Base-by-base conservation (phyloP, 2,113 vertebrate genomes). In the Callopanchax toddi region DNA sequence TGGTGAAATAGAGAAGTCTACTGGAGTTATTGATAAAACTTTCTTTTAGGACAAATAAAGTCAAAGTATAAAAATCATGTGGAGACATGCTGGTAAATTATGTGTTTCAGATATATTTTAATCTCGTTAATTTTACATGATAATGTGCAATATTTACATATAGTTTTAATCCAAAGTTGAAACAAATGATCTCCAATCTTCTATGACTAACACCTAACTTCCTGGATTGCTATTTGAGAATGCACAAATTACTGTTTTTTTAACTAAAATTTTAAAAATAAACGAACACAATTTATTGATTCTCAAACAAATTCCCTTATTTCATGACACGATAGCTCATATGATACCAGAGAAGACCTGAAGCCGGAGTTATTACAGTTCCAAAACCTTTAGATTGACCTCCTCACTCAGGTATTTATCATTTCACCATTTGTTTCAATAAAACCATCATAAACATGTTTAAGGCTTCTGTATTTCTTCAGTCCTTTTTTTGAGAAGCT, bases 291-390 rank as follows among this genome's bases (percentile, higher is more conserved):
- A 76, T 8, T 59, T 18, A 48, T 78, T 37, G 42, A 44, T 79
- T 76, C 74, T 91, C 60, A 87, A 69, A 61, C 17, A 49, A 48
- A 86, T 74, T 88, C 82, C n/a, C 69, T 86, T 79, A 79, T 89
- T 67, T 89, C 76, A 65, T 83, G 64, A 71, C 71, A 78, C 29
- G 25, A 34, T 91, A 92, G 91, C 78, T 92, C 90, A 55, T 92
- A 92, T 86, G 74, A 90, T 82, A 92, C 90, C 60, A 67, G 79
- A 75, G 91, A 91, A 76, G 85, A 74, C 63, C 61, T 63, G 78
- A 87, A 76, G 89, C 84, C 75, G 59, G 82, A 80, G 63, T 89
- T 91, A 71, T 83, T 82, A 72, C 76, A 63, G 58, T 80, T 86
- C 86, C 81, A 87, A 82, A 87, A 51, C 77, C 64, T 82, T 62